Base-by-base conservation (phyloP, 1,140 invertebrate species). In the Potamilus streckersoni region DNA sequence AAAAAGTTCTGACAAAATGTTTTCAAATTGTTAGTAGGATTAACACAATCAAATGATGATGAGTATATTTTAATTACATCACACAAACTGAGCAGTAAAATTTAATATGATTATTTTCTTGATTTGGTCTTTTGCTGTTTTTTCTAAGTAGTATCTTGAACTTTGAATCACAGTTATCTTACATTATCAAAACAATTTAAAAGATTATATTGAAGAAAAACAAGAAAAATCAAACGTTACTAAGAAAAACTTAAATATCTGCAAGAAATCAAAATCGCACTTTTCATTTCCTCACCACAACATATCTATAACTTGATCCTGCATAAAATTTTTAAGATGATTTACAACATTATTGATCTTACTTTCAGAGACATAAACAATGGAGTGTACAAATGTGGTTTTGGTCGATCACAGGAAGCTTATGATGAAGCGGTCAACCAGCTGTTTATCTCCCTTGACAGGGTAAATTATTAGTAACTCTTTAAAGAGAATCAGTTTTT, bases 341-440 rank as follows among this genome's bases (percentile, higher is more conserved):
- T 49, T 4, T 31, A 15, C 58, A 12, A 19, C 17, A 56, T 66
- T 60, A 64, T 73, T 69, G 60, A 16, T 78, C 56, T 49, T 60
- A 38, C 14, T 81, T 81, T n/a, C 69, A 89, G 86, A 2, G 71
- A 85, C 17, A 85, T 89, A 15, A 88, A 87, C 79, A 86, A 87
- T 80, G 86, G 87, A 19, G 87, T 89, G 0, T 89, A 89, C 78
- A 80, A 75, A 58, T 69, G 81, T 72, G 87, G 87, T 0, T 88
- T 88, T 83, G 87, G 87, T 6, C 74, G 68, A 19, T 78, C 78
- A 17, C 88, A 89, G 64, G 85, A 85, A 68, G 85, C 86, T 2
- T 88, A 89, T 67, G 76, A 88, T 55, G 69, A 27, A 17, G 84
- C 84, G 8, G 83, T 87, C 2, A 63, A 19, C 0, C 69, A 58